Percentiles rank a stretch among this genome's conserved stretches.
Evolutionary conservation across 1,140 invertebrate genomes (phyloP).

Genomic region (Luehdorfia chinensis): DNA sequence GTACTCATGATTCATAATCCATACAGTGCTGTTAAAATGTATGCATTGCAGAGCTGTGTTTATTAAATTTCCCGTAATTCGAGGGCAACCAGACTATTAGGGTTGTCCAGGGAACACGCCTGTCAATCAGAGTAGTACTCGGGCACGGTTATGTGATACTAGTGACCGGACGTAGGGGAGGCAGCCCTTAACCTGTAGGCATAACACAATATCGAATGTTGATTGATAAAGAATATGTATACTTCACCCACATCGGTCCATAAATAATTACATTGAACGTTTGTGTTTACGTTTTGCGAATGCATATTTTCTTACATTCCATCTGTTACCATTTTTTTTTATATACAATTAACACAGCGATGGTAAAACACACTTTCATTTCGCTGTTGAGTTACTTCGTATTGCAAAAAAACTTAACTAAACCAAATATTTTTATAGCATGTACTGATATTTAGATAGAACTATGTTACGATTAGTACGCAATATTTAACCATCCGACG

Average conservation of each 20-base stretch:
- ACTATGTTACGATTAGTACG: too few species aligned
- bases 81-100: slow-evolving; percentile 55
- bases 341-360: too few species aligned
- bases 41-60: slow-evolving; percentile 46
- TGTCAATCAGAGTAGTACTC: slow-evolving; percentile 53
- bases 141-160: slow-evolving; percentile 42
- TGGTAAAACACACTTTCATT: too few species aligned
- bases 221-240: neutral
- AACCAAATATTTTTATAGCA: too few species aligned
- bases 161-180: slow-evolving; percentile 39
- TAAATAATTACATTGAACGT: neutral
- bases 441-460: too few species aligned
- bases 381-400: too few species aligned
- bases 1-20: slow-evolving; percentile 42
- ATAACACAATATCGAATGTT: slow-evolving; percentile 13
- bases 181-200: slow-evolving; percentile 19
- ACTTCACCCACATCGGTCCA: neutral
- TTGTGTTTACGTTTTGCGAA: too few species aligned
- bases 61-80: slow-evolving; percentile 64
- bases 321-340: too few species aligned
- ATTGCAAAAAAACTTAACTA: too few species aligned
- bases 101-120: slow-evolving; percentile 53
- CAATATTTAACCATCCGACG: too few species aligned
- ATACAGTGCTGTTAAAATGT: slow-evolving; percentile 53
- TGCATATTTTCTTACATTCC: too few species aligned